Base-by-base conservation (phyloP, 2,888 invertebrate species). In the Ectemnius lituratus region DNA sequence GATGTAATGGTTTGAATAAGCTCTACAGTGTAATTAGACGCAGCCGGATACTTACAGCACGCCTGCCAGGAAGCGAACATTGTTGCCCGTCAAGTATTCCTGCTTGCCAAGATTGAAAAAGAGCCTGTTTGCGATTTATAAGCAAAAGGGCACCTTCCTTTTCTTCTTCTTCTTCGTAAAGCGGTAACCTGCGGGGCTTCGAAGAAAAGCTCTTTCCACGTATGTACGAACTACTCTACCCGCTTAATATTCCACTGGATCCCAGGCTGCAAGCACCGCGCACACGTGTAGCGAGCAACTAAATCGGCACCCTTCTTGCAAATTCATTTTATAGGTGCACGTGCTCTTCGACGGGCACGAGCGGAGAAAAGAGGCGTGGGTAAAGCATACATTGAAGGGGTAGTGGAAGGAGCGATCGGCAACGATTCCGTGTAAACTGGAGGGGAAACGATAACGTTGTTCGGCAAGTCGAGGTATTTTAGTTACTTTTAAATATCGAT, bases 321-420 rank as follows among this genome's bases (percentile, higher is more conserved):
- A 85, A 80, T 85, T 84, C 85, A 84, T 86, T 81, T 89, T 89
- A 88, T 89, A 89, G 69, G 59, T 62, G 75, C 75, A 76, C 78
- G 70, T 82, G 73, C 49, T 81, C 49, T 70, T 75, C 52, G 58
- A 62, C 46, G 47, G 70, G 61, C 62, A 76, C 27, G 47, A 4
- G 18, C 73, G 67, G 76, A 68, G 77, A 73, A 73, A 76, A 76
- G 76, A 73, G 76, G 62, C 20, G 73, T 60, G 77, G 73, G 73
- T 72, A 76, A 76, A 63, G 23, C 14, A 66, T 23, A 46, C 37
- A 52, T 6, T 52, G 2, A 52, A 52, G 61, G 27, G 69, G 52
- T 28, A 57, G 68, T 65, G 77, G 69, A 76, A 77, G 67, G 62
- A 77, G 76, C 75, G 60, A 60, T 14, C 28, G 27, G 37, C 37